Conservation (phyloP, 2,113 vertebrate genomes). For the Campylorhamphus procurvoides region DNA sequence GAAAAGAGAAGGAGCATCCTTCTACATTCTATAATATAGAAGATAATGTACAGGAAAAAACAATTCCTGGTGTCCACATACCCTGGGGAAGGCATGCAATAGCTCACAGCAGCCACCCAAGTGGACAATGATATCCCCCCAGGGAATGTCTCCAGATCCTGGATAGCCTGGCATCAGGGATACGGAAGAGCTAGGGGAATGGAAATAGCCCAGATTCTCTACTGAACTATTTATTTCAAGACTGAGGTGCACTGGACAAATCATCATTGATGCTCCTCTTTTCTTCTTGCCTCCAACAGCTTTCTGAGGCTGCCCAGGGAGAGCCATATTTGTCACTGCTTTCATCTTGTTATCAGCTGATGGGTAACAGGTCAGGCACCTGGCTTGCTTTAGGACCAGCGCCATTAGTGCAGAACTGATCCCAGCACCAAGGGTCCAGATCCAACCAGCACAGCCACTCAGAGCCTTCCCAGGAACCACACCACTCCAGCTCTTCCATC, state of each 20-base stretch:
- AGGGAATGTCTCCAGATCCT: not conserved
- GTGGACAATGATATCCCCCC: not conserved
- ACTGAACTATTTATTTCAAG: not conserved
- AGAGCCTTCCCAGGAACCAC: not conserved
- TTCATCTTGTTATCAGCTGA: not conserved
- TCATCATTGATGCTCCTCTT: not conserved
- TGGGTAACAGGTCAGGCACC: not conserved
- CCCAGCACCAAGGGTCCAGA: not conserved
- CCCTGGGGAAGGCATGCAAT: not conserved
- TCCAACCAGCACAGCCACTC: fast-evolving
- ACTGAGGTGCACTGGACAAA: not conserved
- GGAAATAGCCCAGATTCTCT: not conserved
- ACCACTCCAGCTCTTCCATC: not conserved
- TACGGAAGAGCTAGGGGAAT: not conserved
- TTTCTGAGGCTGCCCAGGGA: not conserved
- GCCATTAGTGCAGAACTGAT: not conserved
- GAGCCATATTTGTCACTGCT: not conserved
- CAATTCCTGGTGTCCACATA: not conserved
- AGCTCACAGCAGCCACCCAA: not conserved
- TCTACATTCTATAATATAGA: not conserved
- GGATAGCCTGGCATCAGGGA: not conserved
- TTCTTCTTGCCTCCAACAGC: not conserved
- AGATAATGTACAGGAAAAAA: not conserved
- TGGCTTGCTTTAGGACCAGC: not conserved
- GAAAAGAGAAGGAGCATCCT: not conserved